These are phyloP conservation scores for Ganaspis sp. DNA, from an alignment of 1,140 invertebrate species.

Conservation along the genomic window DNA sequence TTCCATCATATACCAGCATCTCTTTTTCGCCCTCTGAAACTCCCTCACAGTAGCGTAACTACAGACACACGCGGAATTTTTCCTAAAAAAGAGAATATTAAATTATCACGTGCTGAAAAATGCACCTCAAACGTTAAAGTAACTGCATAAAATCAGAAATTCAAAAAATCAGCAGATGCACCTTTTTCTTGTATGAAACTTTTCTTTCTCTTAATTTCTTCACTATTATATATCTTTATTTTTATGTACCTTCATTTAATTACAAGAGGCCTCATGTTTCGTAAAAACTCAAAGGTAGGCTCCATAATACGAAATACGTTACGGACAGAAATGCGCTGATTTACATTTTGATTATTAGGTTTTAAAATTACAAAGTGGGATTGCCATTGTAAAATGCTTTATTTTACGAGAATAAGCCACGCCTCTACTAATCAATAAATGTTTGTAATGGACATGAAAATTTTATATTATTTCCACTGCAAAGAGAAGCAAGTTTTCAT, in stretches of 20 bases:
- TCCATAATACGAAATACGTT: too few species aligned
- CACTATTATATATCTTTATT: too few species aligned
- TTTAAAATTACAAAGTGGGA: too few species aligned
- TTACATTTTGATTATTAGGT: too few species aligned
- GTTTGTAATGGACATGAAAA: slow-evolving; percentile 21
- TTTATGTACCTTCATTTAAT: too few species aligned
- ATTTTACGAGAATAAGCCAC: slow-evolving; percentile 6
- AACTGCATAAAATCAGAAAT: not conserved
- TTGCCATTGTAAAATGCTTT: not conserved
- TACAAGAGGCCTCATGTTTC: too few species aligned
- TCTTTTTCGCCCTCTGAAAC: slow-evolving; percentile 52
- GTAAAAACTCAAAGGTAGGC: too few species aligned
- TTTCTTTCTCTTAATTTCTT: not conserved
- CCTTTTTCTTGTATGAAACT: not conserved
- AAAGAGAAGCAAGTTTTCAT: slow-evolving; percentile 15
- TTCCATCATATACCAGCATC: slow-evolving; percentile 52
- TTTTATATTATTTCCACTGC: slow-evolving; percentile 22
- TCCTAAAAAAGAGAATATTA: slow-evolving; percentile 24
- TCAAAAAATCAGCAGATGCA: too few species aligned
- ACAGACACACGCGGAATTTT: slow-evolving; percentile 26
- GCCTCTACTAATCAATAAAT: slow-evolving; percentile 25
- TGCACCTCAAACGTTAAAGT: not conserved
- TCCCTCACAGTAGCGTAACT: slow-evolving; percentile 56
- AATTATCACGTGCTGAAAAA: not conserved
- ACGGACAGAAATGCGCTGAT: too few species aligned